phyloP scores from a whole-genome alignment of 2,888 invertebrate species.

The Anorthoa munda region DNA sequence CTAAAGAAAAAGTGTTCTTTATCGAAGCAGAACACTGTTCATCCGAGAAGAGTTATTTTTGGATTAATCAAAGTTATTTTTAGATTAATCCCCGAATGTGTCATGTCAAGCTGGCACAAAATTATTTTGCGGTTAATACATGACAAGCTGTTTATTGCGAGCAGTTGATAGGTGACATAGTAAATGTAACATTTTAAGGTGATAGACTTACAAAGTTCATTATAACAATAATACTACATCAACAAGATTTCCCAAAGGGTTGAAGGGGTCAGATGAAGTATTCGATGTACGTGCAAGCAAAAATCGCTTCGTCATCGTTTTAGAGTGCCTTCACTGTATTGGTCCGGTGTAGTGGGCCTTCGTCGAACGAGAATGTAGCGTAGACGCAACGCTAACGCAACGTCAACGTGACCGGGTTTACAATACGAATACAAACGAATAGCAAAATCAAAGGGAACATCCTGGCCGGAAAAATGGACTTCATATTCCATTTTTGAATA shows the following conservation, averaged over 20 bases:
- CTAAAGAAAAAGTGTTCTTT: no score
- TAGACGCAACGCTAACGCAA: neutral
- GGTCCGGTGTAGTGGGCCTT: neutral
- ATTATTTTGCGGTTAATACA: no score
- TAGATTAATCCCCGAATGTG: no score
- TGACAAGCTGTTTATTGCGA: neutral
- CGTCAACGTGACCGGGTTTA: neutral
- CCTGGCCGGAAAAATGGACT: neutral
- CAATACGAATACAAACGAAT: neutral
- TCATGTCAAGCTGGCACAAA: neutral
- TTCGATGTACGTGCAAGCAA: neutral
- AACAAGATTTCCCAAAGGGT: slow-evolving; percentile 36
- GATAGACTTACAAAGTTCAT: neutral
- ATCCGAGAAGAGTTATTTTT: no score
- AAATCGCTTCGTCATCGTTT: slow-evolving; percentile 9
- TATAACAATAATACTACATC: slow-evolving; percentile 15
- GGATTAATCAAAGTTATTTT: no score
- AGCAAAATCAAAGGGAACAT: neutral
- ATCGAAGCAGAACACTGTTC: no score
- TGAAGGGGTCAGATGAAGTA: slow-evolving; percentile 8
- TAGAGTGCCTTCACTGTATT: neutral
- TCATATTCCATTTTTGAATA: neutral
- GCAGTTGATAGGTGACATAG: no score
- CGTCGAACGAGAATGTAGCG: neutral
- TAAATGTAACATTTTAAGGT: neutral